phyloP scores from a whole-genome alignment of 2,888 invertebrate genomes.

The Danaus chrysippus region DNA sequence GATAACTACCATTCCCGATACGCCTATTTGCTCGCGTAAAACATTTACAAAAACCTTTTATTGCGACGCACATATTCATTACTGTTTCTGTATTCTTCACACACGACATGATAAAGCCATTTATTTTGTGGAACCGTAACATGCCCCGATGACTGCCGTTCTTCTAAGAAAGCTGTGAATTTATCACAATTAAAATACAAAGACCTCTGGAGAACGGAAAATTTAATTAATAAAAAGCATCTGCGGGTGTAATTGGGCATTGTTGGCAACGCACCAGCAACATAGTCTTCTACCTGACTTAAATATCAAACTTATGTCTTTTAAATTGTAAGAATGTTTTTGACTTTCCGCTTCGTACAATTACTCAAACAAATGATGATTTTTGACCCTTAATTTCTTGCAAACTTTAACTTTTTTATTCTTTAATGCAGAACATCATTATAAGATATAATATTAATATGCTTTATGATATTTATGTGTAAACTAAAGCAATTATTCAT shows the following conservation, averaged over 20 bases:
- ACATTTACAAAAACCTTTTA: slow-evolving; percentile 44
- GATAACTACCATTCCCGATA: slow-evolving; percentile 38
- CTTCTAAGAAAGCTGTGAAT: slow-evolving; percentile 62
- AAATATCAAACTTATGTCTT: slow-evolving; percentile 1
- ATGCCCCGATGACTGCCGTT: slow-evolving; percentile 18
- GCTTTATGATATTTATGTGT: background rate
- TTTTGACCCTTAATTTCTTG: no score
- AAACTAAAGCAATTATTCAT: slow-evolving; percentile 2
- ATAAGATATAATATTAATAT: background rate
- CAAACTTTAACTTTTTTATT: no score
- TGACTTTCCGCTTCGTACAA: no score
- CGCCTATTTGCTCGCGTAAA: slow-evolving; percentile 38
- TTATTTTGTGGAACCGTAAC: slow-evolving; percentile 41
- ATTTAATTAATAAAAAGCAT: slow-evolving; percentile 68
- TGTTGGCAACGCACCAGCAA: slow-evolving; percentile 45
- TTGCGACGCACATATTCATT: slow-evolving; percentile 47
- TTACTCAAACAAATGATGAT: no score
- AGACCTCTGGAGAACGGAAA: slow-evolving; percentile 50
- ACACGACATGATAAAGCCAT: slow-evolving; percentile 48
- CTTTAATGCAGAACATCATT: no score
- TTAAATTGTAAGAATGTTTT: background rate
- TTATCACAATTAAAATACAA: slow-evolving; percentile 73
- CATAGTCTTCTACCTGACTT: slow-evolving; percentile 21
- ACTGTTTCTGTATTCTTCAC: slow-evolving; percentile 39
- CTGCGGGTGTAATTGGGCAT: slow-evolving; percentile 65